These are phyloP conservation scores for Axis porcinus DNA, from an alignment of 2,113 vertebrate genomes.

Conservation along the genomic window DNA sequence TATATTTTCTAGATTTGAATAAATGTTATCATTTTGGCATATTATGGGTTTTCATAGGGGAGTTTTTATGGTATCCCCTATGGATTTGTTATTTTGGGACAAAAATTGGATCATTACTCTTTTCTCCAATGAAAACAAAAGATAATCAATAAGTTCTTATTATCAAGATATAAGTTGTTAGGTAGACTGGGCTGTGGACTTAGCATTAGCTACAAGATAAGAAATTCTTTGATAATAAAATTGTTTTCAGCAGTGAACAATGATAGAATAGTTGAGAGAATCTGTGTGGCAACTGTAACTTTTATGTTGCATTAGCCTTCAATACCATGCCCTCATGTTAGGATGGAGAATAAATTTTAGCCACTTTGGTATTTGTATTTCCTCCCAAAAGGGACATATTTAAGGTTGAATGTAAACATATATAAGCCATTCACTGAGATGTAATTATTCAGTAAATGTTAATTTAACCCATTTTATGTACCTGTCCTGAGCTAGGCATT, in stretches of 20 bases:
- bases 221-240: background rate
- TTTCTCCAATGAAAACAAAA: background rate
- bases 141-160: background rate
- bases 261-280: slow-evolving; percentile 17
- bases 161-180: background rate
- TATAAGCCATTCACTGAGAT: background rate
- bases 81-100: slow-evolving; percentile 1
- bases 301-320: background rate
- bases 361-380: background rate
- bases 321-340: background rate
- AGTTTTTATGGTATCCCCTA: background rate
- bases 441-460: background rate
- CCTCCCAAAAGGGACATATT: background rate
- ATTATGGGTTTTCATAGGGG: background rate
- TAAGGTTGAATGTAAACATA: background rate
- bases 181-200: background rate
- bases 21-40: background rate
- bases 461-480: background rate
- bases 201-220: background rate
- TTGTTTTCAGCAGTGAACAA: background rate
- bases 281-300: background rate
- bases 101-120: background rate
- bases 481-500: background rate
- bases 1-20: slow-evolving; percentile 39
- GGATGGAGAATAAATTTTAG: background rate